Conservation (phyloP, 2,797 vertebrate species). For the Sebastolobus alascanus region DNA sequence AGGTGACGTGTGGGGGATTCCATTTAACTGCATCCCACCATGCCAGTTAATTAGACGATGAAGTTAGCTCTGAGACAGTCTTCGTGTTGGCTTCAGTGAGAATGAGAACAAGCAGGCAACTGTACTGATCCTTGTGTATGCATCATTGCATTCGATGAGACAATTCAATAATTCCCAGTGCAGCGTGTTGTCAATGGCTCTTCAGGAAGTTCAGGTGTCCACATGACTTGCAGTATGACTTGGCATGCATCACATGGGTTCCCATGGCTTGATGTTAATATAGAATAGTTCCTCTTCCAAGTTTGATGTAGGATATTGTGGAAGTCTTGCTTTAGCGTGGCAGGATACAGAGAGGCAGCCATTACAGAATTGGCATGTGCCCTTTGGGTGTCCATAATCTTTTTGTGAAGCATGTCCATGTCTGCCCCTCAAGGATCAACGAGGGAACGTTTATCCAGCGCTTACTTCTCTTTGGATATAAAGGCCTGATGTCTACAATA, state of each 20-base stretch:
- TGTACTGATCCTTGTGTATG: not conserved
- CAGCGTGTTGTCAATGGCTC: not conserved
- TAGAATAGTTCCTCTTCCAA: conserved; percentile 30
- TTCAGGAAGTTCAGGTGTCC: conserved; percentile 2
- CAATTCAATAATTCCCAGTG: not conserved
- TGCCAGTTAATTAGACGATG: conserved; percentile 22
- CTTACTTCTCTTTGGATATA: not conserved
- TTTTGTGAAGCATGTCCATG: not conserved
- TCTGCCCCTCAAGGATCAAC: not conserved
- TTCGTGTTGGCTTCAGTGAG: not conserved
- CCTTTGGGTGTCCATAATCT: not conserved
- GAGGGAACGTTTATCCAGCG: not conserved
- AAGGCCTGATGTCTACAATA: conserved; percentile 4
- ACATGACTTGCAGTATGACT: conserved; percentile 11
- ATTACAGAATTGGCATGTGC: not conserved
- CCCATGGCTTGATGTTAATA: not conserved
- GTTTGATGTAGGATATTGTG: not conserved
- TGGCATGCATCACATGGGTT: not conserved
- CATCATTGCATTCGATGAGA: conserved; percentile 5
- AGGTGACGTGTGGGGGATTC: not conserved
- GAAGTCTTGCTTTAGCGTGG: not conserved
- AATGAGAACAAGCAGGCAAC: not conserved
- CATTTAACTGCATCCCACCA: not conserved
- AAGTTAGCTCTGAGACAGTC: not conserved
- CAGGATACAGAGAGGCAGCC: not conserved